These are phyloP conservation scores for Halotydeus destructor DNA, from an alignment of 1,140 invertebrate genomes.

Conservation along the genomic window DNA sequence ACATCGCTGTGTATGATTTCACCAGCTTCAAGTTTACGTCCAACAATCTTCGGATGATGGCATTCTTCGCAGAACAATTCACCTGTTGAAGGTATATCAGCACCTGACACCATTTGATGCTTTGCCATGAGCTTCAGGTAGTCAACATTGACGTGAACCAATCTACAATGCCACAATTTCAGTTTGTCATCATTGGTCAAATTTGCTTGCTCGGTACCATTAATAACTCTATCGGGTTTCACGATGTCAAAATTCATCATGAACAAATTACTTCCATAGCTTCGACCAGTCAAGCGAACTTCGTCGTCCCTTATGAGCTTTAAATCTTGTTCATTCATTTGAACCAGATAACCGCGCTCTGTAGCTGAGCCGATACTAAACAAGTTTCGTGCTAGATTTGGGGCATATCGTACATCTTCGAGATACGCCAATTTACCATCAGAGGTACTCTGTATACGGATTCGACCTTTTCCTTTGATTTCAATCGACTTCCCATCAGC, in stretches of 20 bases:
- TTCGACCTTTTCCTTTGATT: neutral
- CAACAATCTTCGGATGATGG: neutral
- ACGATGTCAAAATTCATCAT: neutral
- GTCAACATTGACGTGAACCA: neutral
- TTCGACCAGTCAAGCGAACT: neutral
- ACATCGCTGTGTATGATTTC: slow-evolving; percentile 22
- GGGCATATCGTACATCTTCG: too few relatives aligned
- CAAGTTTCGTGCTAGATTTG: neutral
- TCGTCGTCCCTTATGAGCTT: too few relatives aligned
- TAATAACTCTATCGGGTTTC: neutral
- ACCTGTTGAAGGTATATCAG: neutral
- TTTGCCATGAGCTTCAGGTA: neutral
- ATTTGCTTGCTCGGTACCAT: neutral
- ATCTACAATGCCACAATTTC: neutral
- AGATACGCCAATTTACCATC: neutral
- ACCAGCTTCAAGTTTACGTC: slow-evolving; percentile 1
- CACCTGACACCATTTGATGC: neutral
- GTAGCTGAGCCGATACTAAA: neutral
- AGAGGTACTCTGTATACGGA: neutral
- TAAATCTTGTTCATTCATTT: too few relatives aligned
- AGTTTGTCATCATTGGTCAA: too few relatives aligned
- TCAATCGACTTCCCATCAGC: neutral
- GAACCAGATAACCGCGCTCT: too few relatives aligned
- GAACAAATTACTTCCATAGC: too few relatives aligned
- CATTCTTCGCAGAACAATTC: slow-evolving; percentile 9